A percentile compares a stretch with the other conserved stretches of the same genome.
These are phyloP conservation scores for Cercopithecus mona DNA, from an alignment of 2,113 vertebrate species.

Conservation along the genomic window DNA sequence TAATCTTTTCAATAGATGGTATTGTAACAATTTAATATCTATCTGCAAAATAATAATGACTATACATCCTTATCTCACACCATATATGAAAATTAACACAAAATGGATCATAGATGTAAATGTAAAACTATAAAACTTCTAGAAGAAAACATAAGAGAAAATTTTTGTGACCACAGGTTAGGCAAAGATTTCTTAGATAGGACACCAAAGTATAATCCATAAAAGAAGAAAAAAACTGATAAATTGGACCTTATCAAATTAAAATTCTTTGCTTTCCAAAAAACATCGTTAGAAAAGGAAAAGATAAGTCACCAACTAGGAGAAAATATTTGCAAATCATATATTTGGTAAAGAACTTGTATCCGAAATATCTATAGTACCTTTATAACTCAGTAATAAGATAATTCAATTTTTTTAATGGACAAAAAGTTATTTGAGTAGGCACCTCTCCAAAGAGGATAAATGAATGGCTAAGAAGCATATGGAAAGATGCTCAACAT, in stretches of 20 bases:
- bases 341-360: neutral
- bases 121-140: neutral
- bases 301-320: neutral
- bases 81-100: neutral
- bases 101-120: neutral
- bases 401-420: neutral
- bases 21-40: neutral
- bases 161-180: neutral
- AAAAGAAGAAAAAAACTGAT: slow-evolving; percentile 7
- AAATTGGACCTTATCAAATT: neutral
- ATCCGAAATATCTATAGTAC: neutral
- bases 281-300: slow-evolving; percentile 30
- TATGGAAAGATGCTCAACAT: neutral
- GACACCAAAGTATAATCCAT: neutral
- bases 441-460: neutral
- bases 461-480: neutral
- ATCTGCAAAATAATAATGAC: neutral
- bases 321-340: neutral
- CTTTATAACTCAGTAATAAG: neutral
- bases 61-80: neutral
- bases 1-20: neutral
- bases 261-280: neutral
- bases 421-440: neutral
- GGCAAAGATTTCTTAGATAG: neutral
- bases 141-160: neutral